These are phyloP conservation scores for Lasioglossum lativentre DNA, from an alignment of 2,888 invertebrate species.

Conservation along the genomic window DNA sequence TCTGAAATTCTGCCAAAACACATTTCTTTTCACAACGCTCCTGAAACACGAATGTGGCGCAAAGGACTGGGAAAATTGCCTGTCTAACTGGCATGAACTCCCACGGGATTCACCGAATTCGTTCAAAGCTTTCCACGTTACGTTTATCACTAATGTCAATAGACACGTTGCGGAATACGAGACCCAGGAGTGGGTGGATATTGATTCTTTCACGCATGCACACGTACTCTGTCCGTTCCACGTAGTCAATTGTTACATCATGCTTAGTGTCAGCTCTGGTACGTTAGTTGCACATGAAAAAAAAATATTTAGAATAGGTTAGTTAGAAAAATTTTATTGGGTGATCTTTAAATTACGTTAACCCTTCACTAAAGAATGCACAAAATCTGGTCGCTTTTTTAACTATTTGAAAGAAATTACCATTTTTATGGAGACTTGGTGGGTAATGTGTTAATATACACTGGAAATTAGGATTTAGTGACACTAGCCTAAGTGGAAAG, in stretches of 20 bases:
- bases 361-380: background rate
- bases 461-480: background rate
- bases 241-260: constrained; percentile 19
- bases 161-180: constrained; percentile 60
- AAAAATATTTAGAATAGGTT: background rate
- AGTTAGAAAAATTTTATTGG: background rate
- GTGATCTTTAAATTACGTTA: background rate
- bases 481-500: background rate
- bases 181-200: constrained; percentile 46
- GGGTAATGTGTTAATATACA: background rate
- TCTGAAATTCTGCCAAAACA: constrained; percentile 65
- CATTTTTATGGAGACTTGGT: too few relatives aligned
- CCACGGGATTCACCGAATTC: constrained; percentile 59
- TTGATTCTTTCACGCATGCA: constrained; percentile 48
- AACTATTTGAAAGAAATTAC: too few relatives aligned
- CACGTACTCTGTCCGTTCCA: background rate
- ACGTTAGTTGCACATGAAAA: background rate
- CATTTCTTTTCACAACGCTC: constrained; percentile 59
- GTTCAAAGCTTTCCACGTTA: constrained; percentile 61
- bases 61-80: constrained; percentile 61
- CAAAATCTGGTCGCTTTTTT: background rate
- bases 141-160: constrained; percentile 61
- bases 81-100: constrained; percentile 65
- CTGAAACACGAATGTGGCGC: constrained; percentile 54
- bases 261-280: background rate